These are phyloP conservation scores for Diprion similis DNA, from an alignment of 1,140 invertebrate species.

Conservation along the genomic window DNA sequence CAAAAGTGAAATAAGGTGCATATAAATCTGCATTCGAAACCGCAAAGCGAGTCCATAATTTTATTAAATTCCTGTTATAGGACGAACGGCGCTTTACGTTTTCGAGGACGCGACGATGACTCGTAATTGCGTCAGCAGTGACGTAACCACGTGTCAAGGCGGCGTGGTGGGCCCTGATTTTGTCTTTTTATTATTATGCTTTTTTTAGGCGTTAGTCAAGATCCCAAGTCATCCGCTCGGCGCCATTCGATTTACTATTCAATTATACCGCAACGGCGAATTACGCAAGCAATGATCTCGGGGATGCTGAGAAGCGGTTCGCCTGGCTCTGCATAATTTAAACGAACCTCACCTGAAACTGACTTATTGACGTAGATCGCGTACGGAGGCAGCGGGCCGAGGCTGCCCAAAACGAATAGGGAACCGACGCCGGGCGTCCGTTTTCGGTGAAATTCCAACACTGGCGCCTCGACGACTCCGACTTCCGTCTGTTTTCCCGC, in stretches of 20 bases:
- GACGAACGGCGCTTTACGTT: too few relatives aligned
- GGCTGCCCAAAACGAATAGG: constrained; percentile 58
- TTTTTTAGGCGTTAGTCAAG: too few relatives aligned
- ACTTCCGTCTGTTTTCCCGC: constrained; percentile 61
- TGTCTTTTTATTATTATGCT: too few relatives aligned
- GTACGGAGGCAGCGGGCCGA: constrained; percentile 65
- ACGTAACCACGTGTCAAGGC: not conserved
- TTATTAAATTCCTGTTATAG: too few relatives aligned
- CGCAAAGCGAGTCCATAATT: too few relatives aligned
- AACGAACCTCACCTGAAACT: constrained; percentile 50
- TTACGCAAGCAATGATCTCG: not conserved
- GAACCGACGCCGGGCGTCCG: constrained; percentile 55
- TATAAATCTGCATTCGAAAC: too few relatives aligned
- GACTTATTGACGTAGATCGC: constrained; percentile 61
- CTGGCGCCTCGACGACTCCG: constrained; percentile 63
- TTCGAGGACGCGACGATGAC: not conserved
- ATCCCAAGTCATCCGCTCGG: too few relatives aligned
- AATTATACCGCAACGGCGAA: not conserved
- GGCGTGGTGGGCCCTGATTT: too few relatives aligned
- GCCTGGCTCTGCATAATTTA: not conserved
- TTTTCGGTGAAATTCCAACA: constrained; percentile 55
- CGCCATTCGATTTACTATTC: too few relatives aligned
- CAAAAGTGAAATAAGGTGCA: too few relatives aligned
- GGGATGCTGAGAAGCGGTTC: not conserved
- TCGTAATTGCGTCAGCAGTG: not conserved